phyloP scores from a whole-genome alignment of 2,113 vertebrate species.

The Alexandromys fortis region DNA sequence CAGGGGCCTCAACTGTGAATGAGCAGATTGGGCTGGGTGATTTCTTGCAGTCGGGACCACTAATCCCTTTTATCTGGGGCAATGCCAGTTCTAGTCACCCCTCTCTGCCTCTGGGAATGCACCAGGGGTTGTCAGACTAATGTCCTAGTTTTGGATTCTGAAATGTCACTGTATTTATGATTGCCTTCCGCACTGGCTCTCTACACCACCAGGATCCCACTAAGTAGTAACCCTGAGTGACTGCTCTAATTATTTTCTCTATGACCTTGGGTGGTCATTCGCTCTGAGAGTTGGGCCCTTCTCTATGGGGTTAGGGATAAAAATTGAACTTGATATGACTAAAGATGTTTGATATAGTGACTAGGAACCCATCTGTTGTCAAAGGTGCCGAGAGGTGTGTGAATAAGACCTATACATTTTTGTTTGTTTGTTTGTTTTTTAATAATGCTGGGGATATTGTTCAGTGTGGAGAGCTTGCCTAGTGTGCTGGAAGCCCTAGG shows the following conservation, averaged over 20 bases:
- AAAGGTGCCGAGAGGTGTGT: background rate
- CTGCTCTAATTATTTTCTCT: slow-evolving; percentile 54
- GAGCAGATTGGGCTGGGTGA: background rate
- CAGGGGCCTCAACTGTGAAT: background rate
- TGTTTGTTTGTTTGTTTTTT: background rate
- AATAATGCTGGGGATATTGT: background rate
- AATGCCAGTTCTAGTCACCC: slow-evolving; percentile 29
- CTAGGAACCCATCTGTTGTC: background rate
- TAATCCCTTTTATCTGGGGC: slow-evolving; percentile 53
- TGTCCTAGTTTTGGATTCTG: slow-evolving; percentile 73
- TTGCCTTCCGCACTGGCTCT: background rate
- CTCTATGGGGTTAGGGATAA: slow-evolving; percentile 41
- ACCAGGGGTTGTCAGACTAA: slow-evolving; percentile 38
- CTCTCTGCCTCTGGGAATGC: background rate
- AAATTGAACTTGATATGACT: background rate
- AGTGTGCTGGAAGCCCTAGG: background rate
- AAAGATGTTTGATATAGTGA: background rate
- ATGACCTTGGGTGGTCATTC: slow-evolving; percentile 45
- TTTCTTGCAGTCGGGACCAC: background rate
- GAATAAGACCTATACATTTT: background rate
- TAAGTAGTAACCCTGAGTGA: slow-evolving; percentile 57
- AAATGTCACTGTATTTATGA: slow-evolving; percentile 67
- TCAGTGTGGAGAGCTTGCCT: background rate
- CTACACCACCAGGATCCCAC: slow-evolving; percentile 56
- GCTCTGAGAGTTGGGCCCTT: slow-evolving; percentile 25